Percentiles rank a stretch among this genome's conserved stretches.
Conservation (phyloP, 1,140 invertebrate species). For the Yoshiicerus persimilis region DNA sequence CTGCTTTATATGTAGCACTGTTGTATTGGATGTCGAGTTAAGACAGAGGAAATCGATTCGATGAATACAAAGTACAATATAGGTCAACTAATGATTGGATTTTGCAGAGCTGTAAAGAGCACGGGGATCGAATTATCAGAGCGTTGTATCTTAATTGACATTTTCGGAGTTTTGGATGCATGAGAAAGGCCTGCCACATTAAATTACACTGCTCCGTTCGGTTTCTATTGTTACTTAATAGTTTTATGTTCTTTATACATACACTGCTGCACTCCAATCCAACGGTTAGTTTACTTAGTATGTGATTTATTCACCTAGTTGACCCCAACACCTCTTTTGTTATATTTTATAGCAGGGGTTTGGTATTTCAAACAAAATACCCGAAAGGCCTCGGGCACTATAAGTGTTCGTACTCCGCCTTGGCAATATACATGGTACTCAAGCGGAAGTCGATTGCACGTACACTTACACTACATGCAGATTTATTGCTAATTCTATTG, state of each 20-base stretch:
- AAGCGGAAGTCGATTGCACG: background rate
- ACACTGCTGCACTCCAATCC: background rate
- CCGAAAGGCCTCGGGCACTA: background rate
- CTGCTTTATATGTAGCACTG: background rate
- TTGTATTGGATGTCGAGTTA: background rate
- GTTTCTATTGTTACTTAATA: background rate
- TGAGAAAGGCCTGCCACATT: background rate
- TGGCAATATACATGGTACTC: background rate
- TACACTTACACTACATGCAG: background rate
- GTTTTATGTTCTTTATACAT: background rate
- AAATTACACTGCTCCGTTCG: background rate
- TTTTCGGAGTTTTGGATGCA: background rate
- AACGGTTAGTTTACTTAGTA: background rate
- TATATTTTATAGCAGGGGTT: background rate
- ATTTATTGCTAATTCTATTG: background rate
- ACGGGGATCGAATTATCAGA: conserved; percentile 1
- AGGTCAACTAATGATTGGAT: conserved; percentile 10
- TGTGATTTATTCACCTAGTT: background rate
- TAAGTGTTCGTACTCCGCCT: background rate
- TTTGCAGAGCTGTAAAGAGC: conserved; percentile 5
- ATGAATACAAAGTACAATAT: background rate
- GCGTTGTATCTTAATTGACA: conserved; percentile 20
- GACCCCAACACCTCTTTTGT: background rate
- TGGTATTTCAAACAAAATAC: background rate
- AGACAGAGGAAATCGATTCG: background rate